Base-by-base conservation (phyloP, 2,888 invertebrate genomes). In the Eugnorisma glareosa region DNA sequence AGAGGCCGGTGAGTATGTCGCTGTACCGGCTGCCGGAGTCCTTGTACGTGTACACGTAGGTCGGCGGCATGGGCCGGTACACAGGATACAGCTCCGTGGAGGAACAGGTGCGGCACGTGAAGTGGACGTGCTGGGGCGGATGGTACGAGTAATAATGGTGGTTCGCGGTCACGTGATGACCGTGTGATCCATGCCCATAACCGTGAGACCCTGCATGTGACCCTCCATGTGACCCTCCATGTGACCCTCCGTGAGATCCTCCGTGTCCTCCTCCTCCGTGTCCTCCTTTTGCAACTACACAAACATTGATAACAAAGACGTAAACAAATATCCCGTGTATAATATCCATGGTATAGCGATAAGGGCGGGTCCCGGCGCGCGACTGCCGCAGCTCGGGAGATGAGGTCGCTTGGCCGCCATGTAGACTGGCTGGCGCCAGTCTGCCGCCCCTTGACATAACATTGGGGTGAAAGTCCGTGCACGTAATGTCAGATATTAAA, bases 71-170 rank as follows among this genome's bases (percentile, higher is more conserved):
- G 51, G 94, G 92, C 78, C 94, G 94, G 89, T 93, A 96, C n/a
- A 96, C 96, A 1, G 96, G 96, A 76, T 95, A 95, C n/a, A 91
- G 83, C 15, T 86, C 84, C 31, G 94, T 90, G 48, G 91, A 86
- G 3, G 93, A 87, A 84, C 96, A 96, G 72, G 90, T 90, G 7
- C 94, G 93, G 77, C 96, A 96, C 83, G 93, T 91, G 86, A 91
- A 96, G 67, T 90, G 88, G 71, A 96, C 93, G 69, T 93, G 92
- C 59, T 87, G 91, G 1, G 96, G 96, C 21, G 96, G 96, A 80
- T 96, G 94, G 82, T 96, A 96, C 28, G 94, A 92, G 85, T 93
- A 96, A 77, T 94, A 93, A 43, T 94, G 86, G 88, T 95, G 95
- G 59, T 92, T 92, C 3, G 94, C 92, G 74, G 91, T 94, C 43